A percentile compares a stretch with the other conserved stretches of the same genome.
Conservation (phyloP, 2,888 invertebrate species). For the Asteroscopus sphinx region DNA sequence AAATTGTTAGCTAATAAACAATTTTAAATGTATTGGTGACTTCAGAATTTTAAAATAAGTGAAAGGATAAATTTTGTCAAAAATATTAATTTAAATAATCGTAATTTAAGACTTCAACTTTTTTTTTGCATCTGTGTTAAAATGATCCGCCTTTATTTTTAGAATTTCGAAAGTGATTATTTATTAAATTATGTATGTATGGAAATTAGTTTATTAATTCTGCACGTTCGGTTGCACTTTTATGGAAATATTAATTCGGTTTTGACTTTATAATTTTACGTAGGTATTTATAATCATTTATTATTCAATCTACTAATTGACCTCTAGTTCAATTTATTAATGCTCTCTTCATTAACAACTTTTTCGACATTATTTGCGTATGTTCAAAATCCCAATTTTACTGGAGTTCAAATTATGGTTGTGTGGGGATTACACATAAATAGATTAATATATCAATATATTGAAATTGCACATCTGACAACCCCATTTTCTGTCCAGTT, state of each 20-base stretch:
- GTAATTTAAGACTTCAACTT: conserved; percentile 15
- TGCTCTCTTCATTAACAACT: no score
- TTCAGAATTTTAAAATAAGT: conserved; percentile 31
- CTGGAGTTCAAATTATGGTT: no score
- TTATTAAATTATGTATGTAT: conserved; percentile 37
- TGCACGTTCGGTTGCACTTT: conserved; percentile 8
- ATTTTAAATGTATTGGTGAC: conserved; percentile 38
- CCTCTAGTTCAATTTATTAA: no score
- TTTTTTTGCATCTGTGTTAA: conserved; percentile 19
- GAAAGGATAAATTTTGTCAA: conserved; percentile 40
- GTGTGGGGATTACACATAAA: no score
- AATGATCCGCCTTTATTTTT: conserved; percentile 21
- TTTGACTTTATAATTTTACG: not conserved
- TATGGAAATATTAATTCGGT: not conserved
- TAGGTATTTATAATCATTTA: not conserved
- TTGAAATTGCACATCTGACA: no score
- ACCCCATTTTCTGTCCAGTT: no score
- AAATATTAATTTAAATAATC: conserved; percentile 26
- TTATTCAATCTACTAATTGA: not conserved
- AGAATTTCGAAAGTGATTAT: conserved; percentile 40
- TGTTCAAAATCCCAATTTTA: no score
- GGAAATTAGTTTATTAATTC: conserved; percentile 13
- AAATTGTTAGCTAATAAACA: conserved; percentile 5
- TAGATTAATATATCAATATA: no score
- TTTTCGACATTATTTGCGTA: no score